Evolutionary conservation across 2,113 vertebrate species (phyloP), one percentile per base, ranked within the genome.

Genomic region (Toxostoma redivivum): DNA sequence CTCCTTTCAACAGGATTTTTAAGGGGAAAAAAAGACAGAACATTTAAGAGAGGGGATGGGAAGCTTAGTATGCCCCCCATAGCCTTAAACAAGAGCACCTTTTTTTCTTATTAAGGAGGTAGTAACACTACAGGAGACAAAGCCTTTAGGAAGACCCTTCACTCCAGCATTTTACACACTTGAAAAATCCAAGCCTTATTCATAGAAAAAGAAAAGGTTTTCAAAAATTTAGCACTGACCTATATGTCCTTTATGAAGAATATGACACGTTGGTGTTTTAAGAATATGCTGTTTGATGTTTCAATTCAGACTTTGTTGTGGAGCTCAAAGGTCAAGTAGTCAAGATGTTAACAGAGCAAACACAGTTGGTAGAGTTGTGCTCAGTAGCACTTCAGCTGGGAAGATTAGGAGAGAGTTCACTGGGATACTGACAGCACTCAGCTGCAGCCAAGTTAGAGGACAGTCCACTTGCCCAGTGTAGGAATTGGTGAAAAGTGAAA

Each of bases 51-150:
- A 95, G 33, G 73, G 95, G 73, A 88, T 71, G 83, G 92, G 79
- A 94, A 90, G 50, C 38, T 93, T 84, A 72, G 51, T 54, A 89
- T 91, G 92, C 22, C 48, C 66, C 80, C 67, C 74, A 81, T 51
- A 82, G 76, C 61, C 86, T 95, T 88, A 79, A 80, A 95, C 8
- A 93, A 90, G 73, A 81, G 31, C 40, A 67, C 42, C 38, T 70
- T 96, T 96, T 76, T 92, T 77, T 94, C 86, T 97, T 95, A 97
- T 95, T 73, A 95, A 94, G 94, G 86, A 92, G 95, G 97, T 65
- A 81, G 94, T 92, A 84, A 92, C 95, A 87, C 88, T 66, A 66
- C 57, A 81, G 88, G 79, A 91, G 61, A 84, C 23, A 96, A 95
- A 95, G 85, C 62, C 56, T 27, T 15, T 48, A 57, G 51, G n/a